phyloP scores from a whole-genome alignment of 2,113 vertebrate species.

The Onychostruthus taczanowskii region DNA sequence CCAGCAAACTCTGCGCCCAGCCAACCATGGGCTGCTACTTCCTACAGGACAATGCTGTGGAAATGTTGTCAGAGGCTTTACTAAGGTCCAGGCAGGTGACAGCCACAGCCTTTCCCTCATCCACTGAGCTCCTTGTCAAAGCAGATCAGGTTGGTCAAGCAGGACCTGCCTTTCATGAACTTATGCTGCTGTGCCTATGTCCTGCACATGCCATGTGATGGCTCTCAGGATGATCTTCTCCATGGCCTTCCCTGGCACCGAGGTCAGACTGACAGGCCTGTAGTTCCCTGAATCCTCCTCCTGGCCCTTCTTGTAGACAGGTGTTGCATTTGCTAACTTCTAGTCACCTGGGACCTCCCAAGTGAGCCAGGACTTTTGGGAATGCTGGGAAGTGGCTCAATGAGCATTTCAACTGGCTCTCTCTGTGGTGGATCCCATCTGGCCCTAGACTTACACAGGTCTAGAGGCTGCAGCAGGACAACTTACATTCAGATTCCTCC shows the following conservation, averaged over 20 bases:
- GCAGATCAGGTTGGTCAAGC: neutral
- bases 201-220: rapidly evolving
- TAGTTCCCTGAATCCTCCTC: neutral
- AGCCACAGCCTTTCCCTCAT: neutral
- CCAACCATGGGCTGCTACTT: neutral
- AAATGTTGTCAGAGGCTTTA: neutral
- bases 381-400: neutral
- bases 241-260: rapidly evolving
- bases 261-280: neutral
- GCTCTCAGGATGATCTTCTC: neutral
- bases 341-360: neutral
- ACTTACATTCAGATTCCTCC: neutral
- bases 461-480: neutral
- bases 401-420: neutral
- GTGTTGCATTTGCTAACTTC: neutral
- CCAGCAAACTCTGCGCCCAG: neutral
- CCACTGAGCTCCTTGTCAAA: neutral
- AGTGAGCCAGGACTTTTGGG: neutral
- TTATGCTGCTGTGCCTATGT: neutral
- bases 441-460: neutral
- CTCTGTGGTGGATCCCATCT: neutral
- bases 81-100: neutral
- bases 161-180: neutral
- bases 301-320: neutral
- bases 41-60: neutral